Base-by-base conservation (phyloP, 2,113 vertebrate genomes). In the Colistium nudipinnis region DNA sequence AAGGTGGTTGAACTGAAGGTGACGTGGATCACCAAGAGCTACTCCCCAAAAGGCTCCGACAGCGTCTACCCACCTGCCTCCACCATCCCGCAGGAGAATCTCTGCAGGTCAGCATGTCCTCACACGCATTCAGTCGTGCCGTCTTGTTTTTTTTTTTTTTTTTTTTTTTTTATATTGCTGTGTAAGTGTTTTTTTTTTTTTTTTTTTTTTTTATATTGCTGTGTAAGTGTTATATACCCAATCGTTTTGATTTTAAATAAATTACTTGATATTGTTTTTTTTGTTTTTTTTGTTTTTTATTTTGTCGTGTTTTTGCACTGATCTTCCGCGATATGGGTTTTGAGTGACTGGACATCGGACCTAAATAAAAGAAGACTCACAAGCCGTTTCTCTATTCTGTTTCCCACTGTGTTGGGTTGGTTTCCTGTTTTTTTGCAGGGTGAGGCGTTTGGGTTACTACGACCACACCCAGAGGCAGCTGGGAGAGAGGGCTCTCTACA, bases 21-120 rank as follows among this genome's bases (percentile, higher is more conserved):
- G 76, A 98, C 95, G 0, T 99, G 98, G 97, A 99, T 99, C 78
- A 99, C 98, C n/a, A 99, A 98, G 92, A 98, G 98, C 81, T 99
- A 96, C 89, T 99, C 96, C 65, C 96, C 96, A 33, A 95, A 96
- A 86, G 96, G 97, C 62, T 96, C 95, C 0, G 97, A 99, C 87
- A 97, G 97, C 13, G 96, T 96, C 24, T 97, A 95, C 70, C 98
- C 97, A 7, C 98, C 98, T n/a, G 91, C 96, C 13, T 96, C 95
- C 0, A 87, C 96, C 79, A 97, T 99, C 88, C 91, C 95, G 27
- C 95, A 97, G 90, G 96, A 99, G 56, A 95, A 98, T 69, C 92
- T 99, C 68, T 93, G 92, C 93, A 95, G 95, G 98, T 99, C 71
- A 14, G 75, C 51, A 31, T n/a, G 13, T 10, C 20, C 11, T 25